Evolutionary conservation across 2,113 vertebrate genomes (phyloP).

Genomic region (Proterorhinus semilunaris): DNA sequence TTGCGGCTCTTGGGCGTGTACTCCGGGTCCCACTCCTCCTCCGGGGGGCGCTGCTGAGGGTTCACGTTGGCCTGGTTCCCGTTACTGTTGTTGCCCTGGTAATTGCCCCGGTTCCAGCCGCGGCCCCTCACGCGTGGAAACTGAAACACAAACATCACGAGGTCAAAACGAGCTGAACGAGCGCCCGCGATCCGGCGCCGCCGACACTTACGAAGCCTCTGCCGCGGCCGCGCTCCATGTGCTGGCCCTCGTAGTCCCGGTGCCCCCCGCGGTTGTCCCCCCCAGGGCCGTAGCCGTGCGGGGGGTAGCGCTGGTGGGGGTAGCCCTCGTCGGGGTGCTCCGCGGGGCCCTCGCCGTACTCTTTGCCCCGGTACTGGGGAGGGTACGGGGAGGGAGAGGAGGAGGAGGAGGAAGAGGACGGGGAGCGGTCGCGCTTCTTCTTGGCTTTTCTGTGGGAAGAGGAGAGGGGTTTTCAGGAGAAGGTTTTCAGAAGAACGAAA

Average conservation of each 20-base stretch:
- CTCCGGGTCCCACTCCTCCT: slow-evolving; percentile 98
- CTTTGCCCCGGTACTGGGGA: slow-evolving; percentile 81
- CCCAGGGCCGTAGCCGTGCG: slow-evolving; percentile 58
- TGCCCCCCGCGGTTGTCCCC: slow-evolving; percentile 57
- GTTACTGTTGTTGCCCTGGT: slow-evolving; percentile 86
- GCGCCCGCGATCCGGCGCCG: too few relatives aligned
- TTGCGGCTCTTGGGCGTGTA: slow-evolving; percentile 99
- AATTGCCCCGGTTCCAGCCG: slow-evolving; percentile 93
- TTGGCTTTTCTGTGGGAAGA: slow-evolving; percentile 85
- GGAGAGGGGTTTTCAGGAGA: background rate
- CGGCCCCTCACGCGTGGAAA: slow-evolving; percentile 91
- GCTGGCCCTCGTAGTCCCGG: slow-evolving; percentile 68
- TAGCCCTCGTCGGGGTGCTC: slow-evolving; percentile 86
- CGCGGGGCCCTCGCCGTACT: slow-evolving; percentile 82
- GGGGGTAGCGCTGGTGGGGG: slow-evolving; percentile 82
- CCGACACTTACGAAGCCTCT: slow-evolving; percentile 75
- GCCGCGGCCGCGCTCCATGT: slow-evolving; percentile 66
- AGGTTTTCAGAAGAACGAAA: background rate
- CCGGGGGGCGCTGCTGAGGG: slow-evolving; percentile 81
- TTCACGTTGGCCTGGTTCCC: slow-evolving; percentile 81
- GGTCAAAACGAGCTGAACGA: background rate
- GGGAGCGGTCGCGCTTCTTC: slow-evolving; percentile 90
- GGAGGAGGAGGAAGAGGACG: slow-evolving; percentile 90
- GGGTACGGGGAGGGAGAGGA: slow-evolving; percentile 83
- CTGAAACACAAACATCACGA: slow-evolving; percentile 55